These are phyloP conservation scores for Chelmon rostratus DNA, from an alignment of 2,797 vertebrate genomes.

Conservation along the genomic window DNA sequence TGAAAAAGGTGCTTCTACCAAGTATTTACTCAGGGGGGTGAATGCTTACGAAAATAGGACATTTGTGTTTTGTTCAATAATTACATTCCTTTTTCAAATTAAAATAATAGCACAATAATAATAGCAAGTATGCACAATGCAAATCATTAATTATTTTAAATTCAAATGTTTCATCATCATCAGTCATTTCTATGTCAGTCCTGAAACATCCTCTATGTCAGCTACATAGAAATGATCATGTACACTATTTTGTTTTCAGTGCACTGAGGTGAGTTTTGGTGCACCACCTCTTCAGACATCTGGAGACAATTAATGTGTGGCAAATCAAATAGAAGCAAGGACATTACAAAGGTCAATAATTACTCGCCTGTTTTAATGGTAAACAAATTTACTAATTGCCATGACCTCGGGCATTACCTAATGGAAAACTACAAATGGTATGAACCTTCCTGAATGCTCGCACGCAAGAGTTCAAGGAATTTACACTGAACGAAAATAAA, in stretches of 20 bases:
- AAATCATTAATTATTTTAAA: no score
- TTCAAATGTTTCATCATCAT: no score
- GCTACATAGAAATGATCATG: no score
- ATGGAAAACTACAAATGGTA: conserved; percentile 4
- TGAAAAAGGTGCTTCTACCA: no score
- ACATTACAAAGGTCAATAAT: conserved; percentile 54
- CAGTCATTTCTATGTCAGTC: background rate
- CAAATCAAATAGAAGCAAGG: conserved; percentile 11
- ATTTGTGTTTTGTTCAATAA: no score
- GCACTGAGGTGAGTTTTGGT: background rate
- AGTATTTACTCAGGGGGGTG: no score
- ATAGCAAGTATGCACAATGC: no score
- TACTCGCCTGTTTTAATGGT: conserved; percentile 55
- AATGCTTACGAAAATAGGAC: no score
- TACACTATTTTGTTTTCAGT: no score
- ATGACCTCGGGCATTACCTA: background rate
- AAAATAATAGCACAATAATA: no score
- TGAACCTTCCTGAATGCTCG: background rate
- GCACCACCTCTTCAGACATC: background rate
- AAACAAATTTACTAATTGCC: conserved; percentile 23
- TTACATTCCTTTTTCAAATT: no score
- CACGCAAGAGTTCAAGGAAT: background rate
- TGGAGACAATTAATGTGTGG: conserved; percentile 5
- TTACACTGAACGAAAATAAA: background rate
- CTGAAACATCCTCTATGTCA: no score